phyloP scores from a whole-genome alignment of 2,113 vertebrate species.

The Excalfactoria chinensis region DNA sequence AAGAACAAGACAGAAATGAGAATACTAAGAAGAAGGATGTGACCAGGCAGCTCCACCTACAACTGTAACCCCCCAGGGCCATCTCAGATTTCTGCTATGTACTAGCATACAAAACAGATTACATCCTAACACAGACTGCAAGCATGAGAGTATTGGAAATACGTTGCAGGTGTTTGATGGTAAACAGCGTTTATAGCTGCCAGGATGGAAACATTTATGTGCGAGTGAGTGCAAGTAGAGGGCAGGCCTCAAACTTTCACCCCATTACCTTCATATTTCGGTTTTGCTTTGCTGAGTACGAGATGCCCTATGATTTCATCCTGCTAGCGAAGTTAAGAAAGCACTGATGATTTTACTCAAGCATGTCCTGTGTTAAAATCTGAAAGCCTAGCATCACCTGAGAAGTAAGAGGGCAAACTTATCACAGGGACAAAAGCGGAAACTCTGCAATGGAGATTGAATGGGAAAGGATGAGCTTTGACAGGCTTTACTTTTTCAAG shows the following conservation, averaged over 20 bases:
- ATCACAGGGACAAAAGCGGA: constrained; percentile 37
- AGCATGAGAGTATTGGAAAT: constrained; percentile 51
- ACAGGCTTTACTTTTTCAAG: constrained; percentile 56
- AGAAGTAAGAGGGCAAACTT: constrained; percentile 54
- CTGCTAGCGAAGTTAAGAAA: not conserved
- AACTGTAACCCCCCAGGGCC: constrained; percentile 30
- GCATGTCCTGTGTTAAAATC: constrained; percentile 1
- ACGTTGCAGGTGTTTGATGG: constrained; percentile 64
- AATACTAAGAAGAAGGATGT: not conserved
- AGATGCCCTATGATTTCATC: constrained; percentile 6
- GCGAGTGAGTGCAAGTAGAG: constrained; percentile 65
- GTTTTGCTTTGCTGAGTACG: constrained; percentile 38
- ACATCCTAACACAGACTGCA: constrained; percentile 11
- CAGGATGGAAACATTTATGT: constrained; percentile 61
- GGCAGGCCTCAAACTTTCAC: constrained; percentile 71
- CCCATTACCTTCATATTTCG: constrained; percentile 49
- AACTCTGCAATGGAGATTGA: constrained; percentile 66
- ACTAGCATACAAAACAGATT: constrained; percentile 14
- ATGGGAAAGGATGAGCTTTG: constrained; percentile 58
- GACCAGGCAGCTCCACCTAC: constrained; percentile 33
- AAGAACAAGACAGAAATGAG: constrained; percentile 2
- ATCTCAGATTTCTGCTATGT: constrained; percentile 28
- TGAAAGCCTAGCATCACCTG: constrained; percentile 36
- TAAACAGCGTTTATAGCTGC: constrained; percentile 67
- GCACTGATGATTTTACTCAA: not conserved